Evolutionary conservation across 2,113 vertebrate genomes (phyloP).

Genomic region (Lasiurus cinereus): DNA sequence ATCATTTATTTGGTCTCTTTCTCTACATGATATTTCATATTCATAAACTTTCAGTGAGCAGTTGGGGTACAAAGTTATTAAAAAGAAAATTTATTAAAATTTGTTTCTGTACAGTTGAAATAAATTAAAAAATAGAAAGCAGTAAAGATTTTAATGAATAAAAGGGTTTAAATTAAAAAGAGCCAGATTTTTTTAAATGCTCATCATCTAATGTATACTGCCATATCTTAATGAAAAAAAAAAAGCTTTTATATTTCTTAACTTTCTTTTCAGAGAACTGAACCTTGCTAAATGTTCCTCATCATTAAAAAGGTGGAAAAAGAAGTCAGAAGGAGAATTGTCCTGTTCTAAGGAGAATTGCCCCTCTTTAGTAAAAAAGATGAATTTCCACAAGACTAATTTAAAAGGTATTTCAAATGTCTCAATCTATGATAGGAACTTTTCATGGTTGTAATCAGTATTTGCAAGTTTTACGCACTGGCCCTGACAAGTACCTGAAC

Average conservation of each 20-base stretch:
- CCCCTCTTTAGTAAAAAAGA: constrained; percentile 70
- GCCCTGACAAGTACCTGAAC: constrained; percentile 59
- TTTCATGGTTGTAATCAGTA: constrained; percentile 43
- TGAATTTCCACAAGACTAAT: constrained; percentile 80
- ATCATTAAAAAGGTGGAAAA: constrained; percentile 76
- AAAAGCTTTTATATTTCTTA: constrained; percentile 64
- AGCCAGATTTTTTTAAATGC: not conserved
- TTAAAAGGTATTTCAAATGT: constrained; percentile 86
- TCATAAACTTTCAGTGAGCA: constrained; percentile 57
- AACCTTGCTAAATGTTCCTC: constrained; percentile 70
- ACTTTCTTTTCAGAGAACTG: constrained; percentile 81
- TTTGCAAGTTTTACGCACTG: constrained; percentile 71
- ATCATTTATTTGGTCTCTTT: constrained; percentile 10
- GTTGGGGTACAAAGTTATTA: not conserved
- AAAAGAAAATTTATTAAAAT: constrained; percentile 57
- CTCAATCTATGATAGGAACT: constrained; percentile 73
- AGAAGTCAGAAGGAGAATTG: constrained; percentile 76
- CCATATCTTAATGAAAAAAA: constrained; percentile 60
- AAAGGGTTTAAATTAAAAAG: constrained; percentile 47
- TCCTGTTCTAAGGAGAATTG: constrained; percentile 77
- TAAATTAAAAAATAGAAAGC: constrained; percentile 60
- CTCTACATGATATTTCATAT: not conserved
- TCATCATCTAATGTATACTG: constrained; percentile 34
- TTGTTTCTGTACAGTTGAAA: not conserved
- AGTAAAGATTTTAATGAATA: constrained; percentile 40